Conservation (phyloP, 2,888 invertebrate genomes). For the Dendrolimus houi region DNA sequence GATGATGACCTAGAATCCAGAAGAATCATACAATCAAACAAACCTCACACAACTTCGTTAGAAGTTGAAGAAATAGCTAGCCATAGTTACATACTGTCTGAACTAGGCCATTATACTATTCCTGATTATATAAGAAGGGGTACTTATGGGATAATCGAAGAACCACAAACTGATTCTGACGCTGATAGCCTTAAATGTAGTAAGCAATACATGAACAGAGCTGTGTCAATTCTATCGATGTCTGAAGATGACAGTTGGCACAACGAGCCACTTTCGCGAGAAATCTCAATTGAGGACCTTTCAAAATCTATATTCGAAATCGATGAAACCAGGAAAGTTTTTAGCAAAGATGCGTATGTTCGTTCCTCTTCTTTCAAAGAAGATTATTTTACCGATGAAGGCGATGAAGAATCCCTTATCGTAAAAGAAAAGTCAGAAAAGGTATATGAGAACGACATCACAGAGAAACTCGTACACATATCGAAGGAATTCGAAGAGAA, state of each 20-base stretch:
- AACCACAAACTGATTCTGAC: slow-evolving; percentile 70
- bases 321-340: slow-evolving; percentile 66
- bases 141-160: slow-evolving; percentile 67
- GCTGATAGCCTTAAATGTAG: slow-evolving; percentile 53
- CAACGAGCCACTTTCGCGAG: slow-evolving; percentile 71
- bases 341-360: slow-evolving; percentile 66
- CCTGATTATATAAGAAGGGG: slow-evolving; percentile 63
- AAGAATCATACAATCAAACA: slow-evolving; percentile 60
- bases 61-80: slow-evolving; percentile 78
- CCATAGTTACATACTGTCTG: slow-evolving; percentile 75
- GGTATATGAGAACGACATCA: slow-evolving; percentile 65
- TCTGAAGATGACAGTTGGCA: slow-evolving; percentile 80
- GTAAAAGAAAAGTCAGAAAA: slow-evolving; percentile 59
- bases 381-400: slow-evolving; percentile 55
- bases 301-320: slow-evolving; percentile 70
- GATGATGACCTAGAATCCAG: slow-evolving; percentile 50
- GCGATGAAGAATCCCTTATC: slow-evolving; percentile 58
- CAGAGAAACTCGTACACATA: slow-evolving; percentile 62
- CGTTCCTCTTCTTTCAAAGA: slow-evolving; percentile 68
- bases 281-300: slow-evolving; percentile 76
- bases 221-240: slow-evolving; percentile 80
- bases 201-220: slow-evolving; percentile 56
- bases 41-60: slow-evolving; percentile 70
- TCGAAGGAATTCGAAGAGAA: slow-evolving; percentile 62
- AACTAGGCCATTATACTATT: slow-evolving; percentile 62